These are phyloP conservation scores for Parnassius smintheus DNA, from an alignment of 2,888 invertebrate genomes.

Conservation along the genomic window DNA sequence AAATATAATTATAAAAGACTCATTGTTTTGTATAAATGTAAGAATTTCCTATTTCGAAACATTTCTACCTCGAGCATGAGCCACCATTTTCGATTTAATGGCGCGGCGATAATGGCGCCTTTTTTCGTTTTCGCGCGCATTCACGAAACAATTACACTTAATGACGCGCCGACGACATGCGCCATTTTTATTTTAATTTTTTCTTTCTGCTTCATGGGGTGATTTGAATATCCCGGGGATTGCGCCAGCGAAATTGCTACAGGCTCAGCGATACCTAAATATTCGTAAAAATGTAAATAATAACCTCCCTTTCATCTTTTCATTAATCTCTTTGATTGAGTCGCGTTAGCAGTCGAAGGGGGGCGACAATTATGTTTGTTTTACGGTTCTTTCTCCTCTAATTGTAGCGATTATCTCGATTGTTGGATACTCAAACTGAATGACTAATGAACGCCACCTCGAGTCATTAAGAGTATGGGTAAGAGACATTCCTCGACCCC, in stretches of 20 bases:
- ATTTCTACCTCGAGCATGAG: background rate
- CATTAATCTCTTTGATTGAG: slow-evolving; percentile 20
- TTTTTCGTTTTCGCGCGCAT: slow-evolving; percentile 20
- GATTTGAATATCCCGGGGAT: slow-evolving; percentile 21
- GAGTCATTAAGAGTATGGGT: background rate
- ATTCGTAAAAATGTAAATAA: slow-evolving; percentile 23
- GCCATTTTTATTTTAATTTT: slow-evolving; percentile 20
- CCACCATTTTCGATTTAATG: slow-evolving; percentile 27
- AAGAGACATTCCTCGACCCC: no score
- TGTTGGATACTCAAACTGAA: slow-evolving; percentile 11
- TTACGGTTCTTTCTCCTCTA: slow-evolving; percentile 17
- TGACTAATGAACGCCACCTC: slow-evolving; percentile 10
- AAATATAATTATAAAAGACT: no score
- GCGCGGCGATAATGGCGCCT: slow-evolving; percentile 26
- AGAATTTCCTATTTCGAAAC: background rate
- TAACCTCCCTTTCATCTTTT: slow-evolving; percentile 1
- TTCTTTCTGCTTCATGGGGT: slow-evolving; percentile 1
- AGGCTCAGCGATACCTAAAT: slow-evolving; percentile 9
- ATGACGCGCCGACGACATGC: slow-evolving; percentile 15
- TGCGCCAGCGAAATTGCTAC: slow-evolving; percentile 10
- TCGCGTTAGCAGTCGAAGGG: background rate
- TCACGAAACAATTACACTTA: slow-evolving; percentile 19
- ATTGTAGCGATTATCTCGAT: slow-evolving; percentile 19
- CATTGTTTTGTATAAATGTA: no score
- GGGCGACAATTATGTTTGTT: slow-evolving; percentile 16